Percentiles rank a stretch among this genome's conserved stretches.
These are phyloP conservation scores for Patagioenas fasciata DNA, from an alignment of 2,113 vertebrate species.

Conservation along the genomic window DNA sequence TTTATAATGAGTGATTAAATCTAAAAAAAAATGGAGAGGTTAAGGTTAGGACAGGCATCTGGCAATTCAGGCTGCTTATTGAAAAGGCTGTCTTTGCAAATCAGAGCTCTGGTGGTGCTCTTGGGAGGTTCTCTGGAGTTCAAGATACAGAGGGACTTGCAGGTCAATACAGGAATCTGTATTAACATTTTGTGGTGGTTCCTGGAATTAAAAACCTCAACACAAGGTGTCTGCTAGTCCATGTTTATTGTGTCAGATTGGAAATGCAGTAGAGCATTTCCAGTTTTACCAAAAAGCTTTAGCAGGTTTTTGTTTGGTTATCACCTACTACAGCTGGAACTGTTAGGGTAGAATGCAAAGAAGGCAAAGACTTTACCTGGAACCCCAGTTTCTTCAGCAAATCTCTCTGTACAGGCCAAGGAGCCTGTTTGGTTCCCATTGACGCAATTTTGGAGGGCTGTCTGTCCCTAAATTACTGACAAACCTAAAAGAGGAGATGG, in stretches of 20 bases:
- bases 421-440: background rate
- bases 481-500: background rate
- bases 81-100: background rate
- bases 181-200: background rate
- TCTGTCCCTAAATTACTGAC: background rate
- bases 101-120: background rate
- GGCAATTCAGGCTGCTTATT: background rate
- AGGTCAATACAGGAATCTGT: background rate
- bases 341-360: background rate
- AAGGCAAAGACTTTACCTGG: background rate
- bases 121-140: background rate
- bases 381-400: background rate
- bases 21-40: background rate
- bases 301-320: background rate
- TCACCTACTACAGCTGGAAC: background rate
- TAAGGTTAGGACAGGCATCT: background rate
- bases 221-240: background rate
- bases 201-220: background rate
- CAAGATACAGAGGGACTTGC: background rate
- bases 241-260: background rate
- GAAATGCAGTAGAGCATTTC: background rate
- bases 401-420: background rate
- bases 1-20: background rate
- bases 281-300: background rate
- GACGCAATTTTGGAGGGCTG: background rate